Percentiles rank a stretch among this genome's conserved stretches.
phyloP scores from a whole-genome alignment of 2,113 vertebrate species.

The Peucedramus taeniatus region DNA sequence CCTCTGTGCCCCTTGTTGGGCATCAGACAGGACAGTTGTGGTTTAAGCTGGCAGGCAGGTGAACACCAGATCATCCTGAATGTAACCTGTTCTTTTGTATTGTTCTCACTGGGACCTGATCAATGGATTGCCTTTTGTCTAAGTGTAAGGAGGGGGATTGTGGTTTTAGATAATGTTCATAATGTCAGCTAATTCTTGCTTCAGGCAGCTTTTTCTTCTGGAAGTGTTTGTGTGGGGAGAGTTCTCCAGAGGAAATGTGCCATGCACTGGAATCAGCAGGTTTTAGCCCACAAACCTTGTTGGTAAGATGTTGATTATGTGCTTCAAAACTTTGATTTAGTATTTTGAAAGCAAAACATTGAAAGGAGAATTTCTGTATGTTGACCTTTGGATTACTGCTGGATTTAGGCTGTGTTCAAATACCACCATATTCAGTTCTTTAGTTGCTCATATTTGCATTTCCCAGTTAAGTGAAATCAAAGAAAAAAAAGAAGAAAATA shows the following conservation, averaged over 20 bases:
- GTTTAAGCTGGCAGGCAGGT: background rate
- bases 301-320: constrained; percentile 77
- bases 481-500: background rate
- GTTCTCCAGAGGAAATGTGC: constrained; percentile 81
- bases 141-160: background rate
- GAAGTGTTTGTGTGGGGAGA: constrained; percentile 87
- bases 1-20: background rate
- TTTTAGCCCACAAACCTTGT: constrained; percentile 86
- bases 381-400: background rate
- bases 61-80: background rate
- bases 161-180: background rate
- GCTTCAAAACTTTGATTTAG: background rate
- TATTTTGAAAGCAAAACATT: background rate
- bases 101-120: background rate
- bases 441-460: background rate
- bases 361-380: background rate
- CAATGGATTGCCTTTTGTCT: fast-evolving
- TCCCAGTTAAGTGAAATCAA: background rate
- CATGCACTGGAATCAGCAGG: constrained; percentile 81
- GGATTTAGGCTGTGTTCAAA: background rate
- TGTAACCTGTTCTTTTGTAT: background rate
- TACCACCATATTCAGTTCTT: background rate
- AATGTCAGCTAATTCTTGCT: background rate
- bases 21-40: background rate
- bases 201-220: constrained; percentile 94